Base-by-base conservation (phyloP, 2,888 invertebrate species). In the Hirtodrosophila confusa region DNA sequence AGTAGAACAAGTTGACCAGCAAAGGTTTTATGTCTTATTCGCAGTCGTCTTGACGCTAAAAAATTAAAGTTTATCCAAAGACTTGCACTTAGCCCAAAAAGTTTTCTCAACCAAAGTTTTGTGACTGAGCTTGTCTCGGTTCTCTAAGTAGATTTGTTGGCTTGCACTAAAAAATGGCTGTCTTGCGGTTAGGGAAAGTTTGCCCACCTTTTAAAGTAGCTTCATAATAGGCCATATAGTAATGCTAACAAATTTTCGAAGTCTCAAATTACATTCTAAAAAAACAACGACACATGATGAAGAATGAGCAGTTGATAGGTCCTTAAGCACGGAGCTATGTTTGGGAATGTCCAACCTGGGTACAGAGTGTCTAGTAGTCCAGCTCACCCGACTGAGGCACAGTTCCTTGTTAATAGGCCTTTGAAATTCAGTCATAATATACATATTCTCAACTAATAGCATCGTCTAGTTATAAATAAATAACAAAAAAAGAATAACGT, bases 1-100 rank as follows among this genome's bases (percentile, higher is more conserved):
- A 17, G 29, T 24, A 43, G 69, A 56, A 49, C 37, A 48, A 55
- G 54, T 64, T 67, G 47, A 6, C 54, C 45, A 51, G 51, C 41
- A 41, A 57, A 45, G 60, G 47, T 65, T 62, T 82, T 75, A 62
- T 61, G 55, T 57, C 61, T 67, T 37, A 61, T 56, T 65, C 62
- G 56, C 60, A 68, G 56, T 60, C 51, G 61, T 75, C 75, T 57
- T 74, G 50, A 56, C 35, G 49, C 61, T 56, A 36, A 33, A 29
- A 69, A 65, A 60, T 62, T 45, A 31, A 84, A 86, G 70, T 80
- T 86, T 77, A 47, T 49, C 68, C 60, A 64, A 69, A 68, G 78
- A 86, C 66, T 66, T 74, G 86, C 78, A 84, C 80, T 84, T 86
- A 70, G 77, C 56, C 63, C 41, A 37, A 64, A 80, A 86, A 77